These are phyloP conservation scores for Trachelus troglodyta DNA, from an alignment of 2,888 invertebrate genomes.

Conservation along the genomic window DNA sequence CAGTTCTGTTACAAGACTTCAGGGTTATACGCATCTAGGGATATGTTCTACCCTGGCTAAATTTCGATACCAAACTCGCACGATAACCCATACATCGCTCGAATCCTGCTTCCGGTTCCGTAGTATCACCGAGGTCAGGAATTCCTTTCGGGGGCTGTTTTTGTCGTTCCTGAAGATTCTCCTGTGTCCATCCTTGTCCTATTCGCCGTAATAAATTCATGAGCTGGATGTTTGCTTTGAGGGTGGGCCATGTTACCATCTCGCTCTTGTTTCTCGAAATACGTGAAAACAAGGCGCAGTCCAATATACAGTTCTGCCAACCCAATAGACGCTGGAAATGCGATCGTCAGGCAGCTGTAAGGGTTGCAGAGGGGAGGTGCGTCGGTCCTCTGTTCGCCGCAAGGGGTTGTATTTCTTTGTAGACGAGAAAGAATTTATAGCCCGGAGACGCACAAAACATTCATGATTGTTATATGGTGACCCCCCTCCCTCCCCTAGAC, in stretches of 20 bases:
- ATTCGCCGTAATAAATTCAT: background rate
- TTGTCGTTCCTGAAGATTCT: background rate
- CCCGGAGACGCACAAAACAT: constrained; percentile 39
- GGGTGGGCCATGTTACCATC: background rate
- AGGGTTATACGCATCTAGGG: background rate
- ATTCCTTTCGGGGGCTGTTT: background rate
- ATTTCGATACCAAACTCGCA: background rate
- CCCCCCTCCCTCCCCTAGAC: background rate
- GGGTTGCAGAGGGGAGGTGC: background rate
- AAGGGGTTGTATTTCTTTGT: constrained; percentile 35
- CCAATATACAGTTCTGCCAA: background rate
- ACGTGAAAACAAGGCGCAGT: background rate
- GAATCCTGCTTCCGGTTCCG: background rate
- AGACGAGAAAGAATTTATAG: constrained; percentile 53
- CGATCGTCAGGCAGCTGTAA: background rate
- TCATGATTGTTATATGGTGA: constrained; percentile 53
- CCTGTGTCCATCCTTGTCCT: background rate
- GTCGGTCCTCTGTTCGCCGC: background rate
- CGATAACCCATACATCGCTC: background rate
- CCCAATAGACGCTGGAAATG: background rate
- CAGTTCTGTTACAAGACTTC: background rate
- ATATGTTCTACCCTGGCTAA: background rate
- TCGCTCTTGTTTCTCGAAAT: background rate
- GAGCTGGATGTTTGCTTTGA: background rate
- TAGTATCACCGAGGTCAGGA: background rate